Evolutionary conservation across 2,113 vertebrate genomes (phyloP), one percentile per base, ranked within the genome.

Genomic region (Microtus montanus): DNA sequence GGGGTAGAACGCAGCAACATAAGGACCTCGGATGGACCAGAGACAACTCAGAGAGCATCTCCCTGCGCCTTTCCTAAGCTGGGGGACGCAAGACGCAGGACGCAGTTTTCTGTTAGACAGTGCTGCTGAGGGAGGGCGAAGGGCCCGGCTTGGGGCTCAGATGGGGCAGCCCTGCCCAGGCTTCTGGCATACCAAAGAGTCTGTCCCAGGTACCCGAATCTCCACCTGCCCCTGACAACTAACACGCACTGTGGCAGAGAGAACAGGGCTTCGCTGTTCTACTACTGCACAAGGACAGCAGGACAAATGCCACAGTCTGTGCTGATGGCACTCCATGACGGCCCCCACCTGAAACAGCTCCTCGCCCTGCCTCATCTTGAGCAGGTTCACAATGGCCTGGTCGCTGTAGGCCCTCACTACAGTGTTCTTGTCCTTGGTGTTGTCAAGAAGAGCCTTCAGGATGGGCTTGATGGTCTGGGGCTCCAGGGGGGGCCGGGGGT

Each of bases 371-470:
- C 99, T 98, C 97, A 99, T 99, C 96, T 98, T 99, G 35, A 99
- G 98, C 84, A 99, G 98, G 95, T 99, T 99, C 96, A 99, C 98
- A 1, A 99, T 99, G 15, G 99, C 99, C 98, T 99, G 99, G 91
- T 99, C 99, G 0, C 99, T 99, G 98, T 99, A 99, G 80, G 99
- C 99, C 92, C 99, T 98, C 49, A 99, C 99, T 0, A 99, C 99
- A 35, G 99, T 99, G 98, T 99, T 99, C 97, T 99, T 99, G 97
- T 99, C 99, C 98, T 99, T 99, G 78, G 99, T 99, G 97, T 99
- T 99, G 98, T 99, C 99, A 90, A 99, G 98, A 95, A 99, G 99
- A 5, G 99, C 99, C 98, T 99, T 99, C 83, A 99, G 98, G 93
- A 99, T 97, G 14, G 99, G 99, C 97, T 99, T 99, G 95, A 99